Evolutionary conservation across 2,888 invertebrate genomes (phyloP).

Genomic region (Sussaba pulchella): DNA sequence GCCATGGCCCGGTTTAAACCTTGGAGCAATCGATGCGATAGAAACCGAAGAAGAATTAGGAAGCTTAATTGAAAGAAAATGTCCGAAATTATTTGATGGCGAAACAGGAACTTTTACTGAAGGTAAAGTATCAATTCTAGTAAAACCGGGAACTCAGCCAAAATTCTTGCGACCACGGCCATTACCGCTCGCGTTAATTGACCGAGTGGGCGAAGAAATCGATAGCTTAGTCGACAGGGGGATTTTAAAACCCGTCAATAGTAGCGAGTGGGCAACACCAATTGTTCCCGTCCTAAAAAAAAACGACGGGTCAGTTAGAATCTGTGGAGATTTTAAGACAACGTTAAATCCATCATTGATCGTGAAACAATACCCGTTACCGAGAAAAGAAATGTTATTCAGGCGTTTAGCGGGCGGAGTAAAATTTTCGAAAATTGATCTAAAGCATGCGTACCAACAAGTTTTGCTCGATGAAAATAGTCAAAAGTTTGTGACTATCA

Average conservation of each 20-base stretch:
- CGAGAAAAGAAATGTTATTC: slow-evolving; percentile 66
- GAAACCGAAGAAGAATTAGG: too few species aligned
- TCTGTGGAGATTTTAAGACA: slow-evolving; percentile 78
- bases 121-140: too few species aligned
- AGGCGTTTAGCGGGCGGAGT: slow-evolving; percentile 61
- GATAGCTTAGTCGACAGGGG: slow-evolving; percentile 65
- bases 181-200: slow-evolving; percentile 71
- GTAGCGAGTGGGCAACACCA: slow-evolving; percentile 75
- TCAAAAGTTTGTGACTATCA: slow-evolving; percentile 74
- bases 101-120: too few species aligned
- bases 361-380: slow-evolving; percentile 72
- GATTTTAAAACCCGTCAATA: slow-evolving; percentile 66
- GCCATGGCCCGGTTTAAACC: too few species aligned
- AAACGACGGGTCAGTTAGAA: slow-evolving; percentile 73
- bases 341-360: slow-evolving; percentile 75
- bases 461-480: slow-evolving; percentile 74
- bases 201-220: slow-evolving; percentile 69
- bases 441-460: slow-evolving; percentile 80
- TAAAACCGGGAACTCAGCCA: slow-evolving; percentile 33
- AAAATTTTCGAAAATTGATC: slow-evolving; percentile 78
- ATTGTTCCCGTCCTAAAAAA: slow-evolving; percentile 78
- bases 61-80: too few species aligned
- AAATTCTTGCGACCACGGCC: slow-evolving; percentile 65
- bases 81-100: too few species aligned
- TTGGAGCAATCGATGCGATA: too few species aligned